phyloP scores from a whole-genome alignment of 2,113 vertebrate genomes.

The Dicrurus megarhynchus region DNA sequence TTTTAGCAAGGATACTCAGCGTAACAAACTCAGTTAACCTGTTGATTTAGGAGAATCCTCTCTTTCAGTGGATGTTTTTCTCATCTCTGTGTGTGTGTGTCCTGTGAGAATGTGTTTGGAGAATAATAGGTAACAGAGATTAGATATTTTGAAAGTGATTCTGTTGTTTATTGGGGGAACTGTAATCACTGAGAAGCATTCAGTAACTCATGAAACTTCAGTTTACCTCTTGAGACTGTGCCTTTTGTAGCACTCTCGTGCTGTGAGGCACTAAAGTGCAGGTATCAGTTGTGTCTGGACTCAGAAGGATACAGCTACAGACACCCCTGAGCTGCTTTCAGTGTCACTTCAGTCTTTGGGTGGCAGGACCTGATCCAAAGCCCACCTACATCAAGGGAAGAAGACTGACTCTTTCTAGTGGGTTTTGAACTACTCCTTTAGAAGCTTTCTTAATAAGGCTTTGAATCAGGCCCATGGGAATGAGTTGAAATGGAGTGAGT shows the following conservation, averaged over 20 bases:
- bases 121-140: neutral
- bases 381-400: neutral
- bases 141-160: neutral
- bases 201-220: neutral
- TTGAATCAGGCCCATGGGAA: constrained; percentile 5
- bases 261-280: neutral
- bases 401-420: neutral
- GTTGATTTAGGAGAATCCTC: neutral
- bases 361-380: neutral
- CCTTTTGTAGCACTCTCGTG: neutral
- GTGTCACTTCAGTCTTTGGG: neutral
- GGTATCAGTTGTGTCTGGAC: neutral
- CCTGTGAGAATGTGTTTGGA: neutral
- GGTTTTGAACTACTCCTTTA: neutral
- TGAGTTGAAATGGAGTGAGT: neutral
- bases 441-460: neutral
- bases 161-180: neutral
- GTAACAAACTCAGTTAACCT: neutral
- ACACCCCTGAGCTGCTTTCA: neutral
- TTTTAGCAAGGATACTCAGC: neutral
- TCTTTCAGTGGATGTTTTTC: neutral
- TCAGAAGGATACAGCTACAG: neutral
- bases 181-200: neutral
- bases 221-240: neutral
- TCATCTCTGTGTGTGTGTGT: neutral